A percentile compares a stretch with the other conserved stretches of the same genome.
Conservation (phyloP, 2,113 vertebrate genomes). For the Phodopus roborovskii region DNA sequence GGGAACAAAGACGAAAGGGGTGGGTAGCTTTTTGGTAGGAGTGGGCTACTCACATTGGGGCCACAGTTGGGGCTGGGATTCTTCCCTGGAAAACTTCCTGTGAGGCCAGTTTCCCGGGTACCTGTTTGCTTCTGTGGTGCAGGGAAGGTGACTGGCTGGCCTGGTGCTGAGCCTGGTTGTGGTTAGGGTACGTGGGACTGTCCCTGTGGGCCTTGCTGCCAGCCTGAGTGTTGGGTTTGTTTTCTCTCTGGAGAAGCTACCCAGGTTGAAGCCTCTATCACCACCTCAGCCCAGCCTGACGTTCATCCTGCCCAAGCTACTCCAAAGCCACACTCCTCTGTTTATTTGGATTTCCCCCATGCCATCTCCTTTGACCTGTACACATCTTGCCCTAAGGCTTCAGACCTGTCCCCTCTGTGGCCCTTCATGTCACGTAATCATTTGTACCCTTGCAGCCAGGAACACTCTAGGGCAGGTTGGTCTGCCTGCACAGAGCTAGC, state of each 20-base stretch:
- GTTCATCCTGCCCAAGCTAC: not conserved
- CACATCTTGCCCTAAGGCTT: not conserved
- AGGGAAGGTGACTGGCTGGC: conserved; percentile 28
- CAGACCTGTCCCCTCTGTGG: not conserved
- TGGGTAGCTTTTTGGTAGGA: not conserved
- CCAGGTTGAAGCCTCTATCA: accelerated
- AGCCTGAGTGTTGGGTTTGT: not conserved
- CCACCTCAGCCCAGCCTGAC: not conserved
- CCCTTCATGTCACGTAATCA: not conserved
- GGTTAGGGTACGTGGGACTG: accelerated
- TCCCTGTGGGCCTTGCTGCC: not conserved
- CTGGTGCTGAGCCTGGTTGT: not conserved
- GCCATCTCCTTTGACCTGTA: not conserved
- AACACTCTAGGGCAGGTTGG: not conserved
- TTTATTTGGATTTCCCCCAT: not conserved
- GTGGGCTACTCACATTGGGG: conserved; percentile 66
- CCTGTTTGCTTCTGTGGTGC: conserved; percentile 56
- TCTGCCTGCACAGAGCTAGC: not conserved
- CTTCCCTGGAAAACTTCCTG: conserved; percentile 73
- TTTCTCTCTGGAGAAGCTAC: not conserved
- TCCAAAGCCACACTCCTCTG: accelerated
- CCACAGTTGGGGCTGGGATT: conserved; percentile 74
- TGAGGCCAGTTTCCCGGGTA: conserved; percentile 65
- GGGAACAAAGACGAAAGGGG: not conserved
- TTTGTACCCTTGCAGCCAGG: not conserved